Conservation (phyloP, 2,113 vertebrate genomes). For the Seriola dumerili region DNA sequence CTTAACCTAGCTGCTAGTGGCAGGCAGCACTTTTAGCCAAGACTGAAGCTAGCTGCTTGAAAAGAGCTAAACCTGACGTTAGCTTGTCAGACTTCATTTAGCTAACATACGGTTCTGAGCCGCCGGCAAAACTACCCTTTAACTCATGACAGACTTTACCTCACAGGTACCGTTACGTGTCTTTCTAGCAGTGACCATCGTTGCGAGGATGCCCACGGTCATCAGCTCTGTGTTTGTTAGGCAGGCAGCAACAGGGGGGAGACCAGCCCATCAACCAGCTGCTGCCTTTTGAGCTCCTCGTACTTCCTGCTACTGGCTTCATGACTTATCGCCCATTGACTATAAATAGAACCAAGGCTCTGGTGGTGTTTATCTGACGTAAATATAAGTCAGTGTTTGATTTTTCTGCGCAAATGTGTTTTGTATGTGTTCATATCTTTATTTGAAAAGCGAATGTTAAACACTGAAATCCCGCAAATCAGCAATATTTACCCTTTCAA, state of each 20-base stretch:
- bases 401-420: background rate
- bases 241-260: slow-evolving; percentile 39
- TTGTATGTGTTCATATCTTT: background rate
- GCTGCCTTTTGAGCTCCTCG: slow-evolving; percentile 42
- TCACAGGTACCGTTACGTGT: background rate
- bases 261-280: slow-evolving; percentile 39
- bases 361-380: too few species aligned
- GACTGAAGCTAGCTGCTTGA: slow-evolving; percentile 42
- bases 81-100: slow-evolving; percentile 51
- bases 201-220: background rate
- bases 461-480: background rate
- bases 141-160: slow-evolving; percentile 32
- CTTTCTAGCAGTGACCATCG: background rate
- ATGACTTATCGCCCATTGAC: too few species aligned
- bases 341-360: background rate
- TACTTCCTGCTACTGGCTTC: background rate
- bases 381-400: background rate
- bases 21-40: slow-evolving; percentile 22
- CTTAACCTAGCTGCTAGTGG: background rate
- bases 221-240: background rate
- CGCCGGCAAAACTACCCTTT: background rate
- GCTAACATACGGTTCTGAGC: slow-evolving; percentile 5
- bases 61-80: slow-evolving; percentile 26
- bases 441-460: background rate
- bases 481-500: background rate